Base-by-base conservation (phyloP, 2,113 vertebrate species). In the Morone saxatilis region DNA sequence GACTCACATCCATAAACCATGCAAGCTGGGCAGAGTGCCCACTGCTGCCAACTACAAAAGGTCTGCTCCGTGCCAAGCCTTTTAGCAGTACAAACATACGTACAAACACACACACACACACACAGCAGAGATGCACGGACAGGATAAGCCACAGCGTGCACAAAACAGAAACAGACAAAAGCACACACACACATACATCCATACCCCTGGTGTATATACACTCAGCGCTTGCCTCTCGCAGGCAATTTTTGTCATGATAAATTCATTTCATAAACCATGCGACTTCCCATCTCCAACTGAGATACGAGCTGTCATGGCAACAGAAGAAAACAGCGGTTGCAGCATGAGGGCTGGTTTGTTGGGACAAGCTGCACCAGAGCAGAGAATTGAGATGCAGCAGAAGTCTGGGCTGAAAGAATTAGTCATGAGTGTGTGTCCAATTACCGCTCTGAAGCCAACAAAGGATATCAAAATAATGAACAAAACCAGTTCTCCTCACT, bases 271-370 rank as follows among this genome's bases (percentile, higher is more conserved):
- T 45, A 76, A 85, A 88, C 74, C 17, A 12, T 17, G 63, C n/a
- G 0, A 76, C 67, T 57, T 67, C 68, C 47, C 45, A 31, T 72
- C 78, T 74, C 80, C 38, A 14, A 56, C 80, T 80, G 84, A 89
- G 88, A 85, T 77, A 76, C 31, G 54, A 79, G 91, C 86, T 83
- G 88, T 89, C 89, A 86, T 89, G 84, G 89, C 71, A 90, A 92
- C 91, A 75, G 86, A 83, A 54, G 84, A 72, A 88, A 91, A 88
- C 82, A 88, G 79, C 9, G 12, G 86, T 85, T 65, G 73, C 74
- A 61, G 78, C 74, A 43, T 17, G 47, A 71, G 72, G 68, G 70
- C 69, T 65, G 83, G 79, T 89, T 87, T 85, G 82, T 78, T 76
- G 79, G 81, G 83, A 90, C 79, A 71, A 88, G 77, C 81, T 17